Evolutionary conservation across 2,888 invertebrate genomes (phyloP), one percentile per base, ranked within the genome.

Genomic region (Bedellia somnulentella): DNA sequence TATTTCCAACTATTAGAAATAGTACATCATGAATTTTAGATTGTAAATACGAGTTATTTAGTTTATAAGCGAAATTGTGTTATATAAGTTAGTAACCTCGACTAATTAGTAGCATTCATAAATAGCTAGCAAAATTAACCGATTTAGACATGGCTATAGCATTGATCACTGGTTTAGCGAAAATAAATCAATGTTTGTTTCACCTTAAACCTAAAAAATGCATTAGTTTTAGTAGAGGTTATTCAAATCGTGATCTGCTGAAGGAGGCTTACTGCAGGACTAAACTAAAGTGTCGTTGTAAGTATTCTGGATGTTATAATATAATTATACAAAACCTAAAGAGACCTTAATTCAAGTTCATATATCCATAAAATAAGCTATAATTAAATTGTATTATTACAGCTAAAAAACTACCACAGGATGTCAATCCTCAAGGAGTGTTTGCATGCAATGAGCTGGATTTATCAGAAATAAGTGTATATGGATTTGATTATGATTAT

Each of bases 401-500:
- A 92, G 92, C 91, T 1, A 92, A 92, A 57, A 93, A 93, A 55
- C 62, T 92, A 16, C 93, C 93, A 3, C 83, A 84, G 50, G 88
- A 93, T 78, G 93, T 93, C 1, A 89, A 93, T 52, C 82, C 87
- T 1, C 79, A 82, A 46, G 93, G 91, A 23, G 93, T 98, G 2
- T 98, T 96, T 71, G 94, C 95, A 8, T 97, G 96, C 63, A 98
- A 98, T 71, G 96, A 97, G 54, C 75, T 97, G 33, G 89, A 95
- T 59, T 73, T 98, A 30, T 81, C 87, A 38, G 90, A 94, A 62
- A 91, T 98, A 23, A 84, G 90, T 49, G 93, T 96, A 1, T 96
- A 95, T 77, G 93, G 98, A 24, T 98, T 98, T 76, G 98, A 98
- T 68, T 98, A 98, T 76, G 98, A 98, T 62, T 98, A 98, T 62